Evolutionary conservation across 2,113 vertebrate genomes (phyloP).

Genomic region (Coracopsis vasa): DNA sequence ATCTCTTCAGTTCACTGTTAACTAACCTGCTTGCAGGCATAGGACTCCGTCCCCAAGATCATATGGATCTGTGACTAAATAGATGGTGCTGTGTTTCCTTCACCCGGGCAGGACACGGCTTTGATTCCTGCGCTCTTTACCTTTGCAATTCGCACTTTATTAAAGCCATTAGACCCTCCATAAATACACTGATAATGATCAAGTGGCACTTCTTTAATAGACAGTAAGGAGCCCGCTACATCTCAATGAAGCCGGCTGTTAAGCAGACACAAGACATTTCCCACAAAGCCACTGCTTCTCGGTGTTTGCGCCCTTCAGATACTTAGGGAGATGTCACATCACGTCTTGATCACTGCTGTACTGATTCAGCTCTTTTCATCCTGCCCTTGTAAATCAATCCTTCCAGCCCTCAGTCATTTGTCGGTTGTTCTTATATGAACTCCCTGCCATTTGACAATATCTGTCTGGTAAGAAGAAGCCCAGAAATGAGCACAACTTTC

Average conservation of each 20-base stretch:
- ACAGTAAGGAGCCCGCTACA: not conserved
- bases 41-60: not conserved
- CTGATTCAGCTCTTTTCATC: conserved; percentile 58
- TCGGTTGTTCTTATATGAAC: conserved; percentile 40
- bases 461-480: conserved; percentile 35
- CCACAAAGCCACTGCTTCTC: not conserved
- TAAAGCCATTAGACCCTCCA: not conserved
- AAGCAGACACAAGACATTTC: not conserved
- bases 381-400: conserved; percentile 68
- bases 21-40: not conserved
- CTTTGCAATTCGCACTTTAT: not conserved
- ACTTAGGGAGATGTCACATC: conserved; percentile 39
- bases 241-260: not conserved
- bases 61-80: not conserved
- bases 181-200: not conserved
- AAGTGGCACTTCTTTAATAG: not conserved
- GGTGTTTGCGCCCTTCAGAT: not conserved
- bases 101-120: not conserved
- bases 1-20: not conserved
- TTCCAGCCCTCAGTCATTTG: conserved; percentile 49
- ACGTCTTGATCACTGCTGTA: not conserved
- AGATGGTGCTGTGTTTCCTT: not conserved
- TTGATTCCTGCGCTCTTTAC: not conserved
- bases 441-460: conserved; percentile 40
- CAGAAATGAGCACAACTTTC: conserved; percentile 36